phyloP scores from a whole-genome alignment of 2,888 invertebrate genomes.

The Cepaea hortensis region DNA sequence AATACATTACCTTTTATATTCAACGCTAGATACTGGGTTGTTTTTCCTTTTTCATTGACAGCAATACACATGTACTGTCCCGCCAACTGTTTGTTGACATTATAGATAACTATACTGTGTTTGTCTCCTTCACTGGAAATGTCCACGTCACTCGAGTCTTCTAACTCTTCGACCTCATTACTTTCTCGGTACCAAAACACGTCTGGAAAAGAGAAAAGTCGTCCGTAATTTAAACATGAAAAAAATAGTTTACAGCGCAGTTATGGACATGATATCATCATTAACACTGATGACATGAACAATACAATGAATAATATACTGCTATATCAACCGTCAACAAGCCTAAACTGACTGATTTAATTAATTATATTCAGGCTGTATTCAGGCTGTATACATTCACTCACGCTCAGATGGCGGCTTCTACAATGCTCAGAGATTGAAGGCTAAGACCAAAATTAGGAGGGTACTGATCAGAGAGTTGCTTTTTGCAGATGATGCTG shows the following conservation, averaged over 20 bases:
- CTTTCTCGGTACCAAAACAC: conserved; percentile 73
- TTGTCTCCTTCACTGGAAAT: conserved; percentile 59
- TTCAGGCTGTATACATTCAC: no score
- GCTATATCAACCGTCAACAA: no score
- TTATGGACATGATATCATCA: no score
- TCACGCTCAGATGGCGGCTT: no score
- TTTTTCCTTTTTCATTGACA: conserved; percentile 67
- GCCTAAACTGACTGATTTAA: no score
- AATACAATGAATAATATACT: no score
- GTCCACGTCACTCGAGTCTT: conserved; percentile 70
- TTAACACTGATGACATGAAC: no score
- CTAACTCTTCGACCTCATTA: conserved; percentile 67
- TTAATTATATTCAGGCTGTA: no score
- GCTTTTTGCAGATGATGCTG: no score
- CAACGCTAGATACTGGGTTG: conserved; percentile 69
- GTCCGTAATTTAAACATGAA: not conserved
- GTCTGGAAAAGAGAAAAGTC: conserved; percentile 59
- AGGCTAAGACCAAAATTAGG: no score
- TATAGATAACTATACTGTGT: conserved; percentile 67
- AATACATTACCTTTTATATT: conserved; percentile 67
- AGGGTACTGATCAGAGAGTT: no score
- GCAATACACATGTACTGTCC: conserved; percentile 73
- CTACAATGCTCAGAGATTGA: no score
- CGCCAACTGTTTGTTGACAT: conserved; percentile 58
- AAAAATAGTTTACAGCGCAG: not conserved